Evolutionary conservation across 2,888 invertebrate genomes (phyloP), one percentile per base, ranked within the genome.

Genomic region (Rotaria macrura): DNA sequence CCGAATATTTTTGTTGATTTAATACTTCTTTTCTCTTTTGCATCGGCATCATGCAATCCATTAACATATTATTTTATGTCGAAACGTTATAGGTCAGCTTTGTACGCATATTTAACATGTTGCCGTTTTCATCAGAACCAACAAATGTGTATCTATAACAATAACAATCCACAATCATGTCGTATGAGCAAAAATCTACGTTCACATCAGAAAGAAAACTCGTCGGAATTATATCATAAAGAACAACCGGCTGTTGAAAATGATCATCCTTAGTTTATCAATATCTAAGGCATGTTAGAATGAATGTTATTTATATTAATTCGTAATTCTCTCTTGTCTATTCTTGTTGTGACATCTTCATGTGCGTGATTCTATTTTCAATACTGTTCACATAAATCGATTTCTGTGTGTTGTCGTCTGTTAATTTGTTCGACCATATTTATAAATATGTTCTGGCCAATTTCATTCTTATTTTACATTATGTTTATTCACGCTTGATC

Each of bases 1-100:
- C 43, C 79, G n/a, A 79, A 40, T 43, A n/a, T 79, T 79, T 43
- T 9, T 25, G 43, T 79, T 25, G 43, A 79, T 43, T 79, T 79
- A 40, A 43, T 79, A 25, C 43, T 79, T 43, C n/a, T 79, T 17
- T 43, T 79, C n/a, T 79, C 79, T 43, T 79, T 79, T 79, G 79
- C 79, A 79, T 79, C 79, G 14, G 79, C 79, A 43, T 43, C 79
- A 43, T 79, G 79, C n/a, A 79, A 79, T 79, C 79, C 79, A 79
- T 43, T 79, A n/a, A 79, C 79, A n/a, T 79, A 79, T 43, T 79
- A 79, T 79, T 79, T 79, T 43, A 79, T 79, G 79, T 43, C 43
- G 2, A 79, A 79, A 79, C 79, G 79, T n/a, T 79, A 79, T n/a
- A 25, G 79, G 12, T 43, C 43, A n/a, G 79, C n/a, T n/a, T 43